These are phyloP conservation scores for Ashinkailepas kermadecensis DNA, from an alignment of 2,888 invertebrate genomes.

Conservation along the genomic window DNA sequence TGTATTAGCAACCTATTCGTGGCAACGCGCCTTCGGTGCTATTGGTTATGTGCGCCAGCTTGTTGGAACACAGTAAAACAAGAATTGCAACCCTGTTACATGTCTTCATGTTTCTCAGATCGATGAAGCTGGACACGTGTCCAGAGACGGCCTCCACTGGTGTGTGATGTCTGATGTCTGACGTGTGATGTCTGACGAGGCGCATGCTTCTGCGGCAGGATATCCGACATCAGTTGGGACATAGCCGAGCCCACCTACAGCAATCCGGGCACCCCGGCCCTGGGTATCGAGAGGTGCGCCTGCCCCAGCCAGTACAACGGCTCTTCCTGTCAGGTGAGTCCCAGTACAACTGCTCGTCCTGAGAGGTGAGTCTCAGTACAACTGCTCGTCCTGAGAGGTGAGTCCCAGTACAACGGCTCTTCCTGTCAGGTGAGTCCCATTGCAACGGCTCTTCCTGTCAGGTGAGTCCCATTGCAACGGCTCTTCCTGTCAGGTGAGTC, in stretches of 20 bases:
- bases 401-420: neutral
- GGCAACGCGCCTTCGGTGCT: no score
- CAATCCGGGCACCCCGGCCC: constrained; percentile 60
- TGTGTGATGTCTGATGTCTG: constrained; percentile 26
- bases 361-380: no score
- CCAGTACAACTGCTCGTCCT: no score
- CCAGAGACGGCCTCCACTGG: no score
- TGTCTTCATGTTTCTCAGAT: no score
- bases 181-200: constrained; percentile 32
- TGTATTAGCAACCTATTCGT: no score
- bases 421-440: neutral
- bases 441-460: neutral
- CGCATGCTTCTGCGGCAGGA: constrained; percentile 42
- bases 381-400: no score
- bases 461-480: neutral
- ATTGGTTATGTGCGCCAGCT: no score
- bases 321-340: constrained; percentile 69
- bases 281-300: constrained; percentile 75
- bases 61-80: no score
- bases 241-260: constrained; percentile 36
- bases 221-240: constrained; percentile 68
- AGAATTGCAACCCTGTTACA: no score
- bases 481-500: no score
- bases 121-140: no score
- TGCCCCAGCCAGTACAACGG: constrained; percentile 75